Conservation (phyloP, 2,113 vertebrate species). For the Otus sunia region DNA sequence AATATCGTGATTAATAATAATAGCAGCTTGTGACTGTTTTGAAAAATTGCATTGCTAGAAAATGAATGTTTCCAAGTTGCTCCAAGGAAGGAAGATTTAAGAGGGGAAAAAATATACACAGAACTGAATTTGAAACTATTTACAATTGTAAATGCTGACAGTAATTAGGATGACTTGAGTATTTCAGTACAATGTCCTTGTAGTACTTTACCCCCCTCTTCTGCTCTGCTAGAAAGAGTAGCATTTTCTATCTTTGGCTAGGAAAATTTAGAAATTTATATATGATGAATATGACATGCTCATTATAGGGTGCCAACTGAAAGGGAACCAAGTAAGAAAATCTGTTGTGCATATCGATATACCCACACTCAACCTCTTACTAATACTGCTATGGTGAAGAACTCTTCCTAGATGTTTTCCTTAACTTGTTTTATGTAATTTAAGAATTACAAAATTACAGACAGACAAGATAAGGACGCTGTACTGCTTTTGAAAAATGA, state of each 20-base stretch:
- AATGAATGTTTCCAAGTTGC: constrained; percentile 35
- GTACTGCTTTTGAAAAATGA: not conserved
- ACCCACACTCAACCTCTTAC: not conserved
- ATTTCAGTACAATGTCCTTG: not conserved
- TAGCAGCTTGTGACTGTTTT: constrained; percentile 19
- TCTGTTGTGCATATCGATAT: not conserved
- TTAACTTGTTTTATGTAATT: not conserved
- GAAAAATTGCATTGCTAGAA: constrained; percentile 44
- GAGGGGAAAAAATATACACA: not conserved
- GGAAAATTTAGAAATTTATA: constrained; percentile 20
- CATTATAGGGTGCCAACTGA: constrained; percentile 1
- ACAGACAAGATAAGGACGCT: not conserved
- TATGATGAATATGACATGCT: constrained; percentile 12
- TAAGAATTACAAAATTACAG: not conserved
- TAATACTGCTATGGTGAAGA: not conserved
- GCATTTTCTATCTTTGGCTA: not conserved
- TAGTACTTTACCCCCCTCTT: not conserved
- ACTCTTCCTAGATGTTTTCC: not conserved
- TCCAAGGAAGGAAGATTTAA: not conserved
- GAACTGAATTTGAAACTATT: constrained; percentile 26
- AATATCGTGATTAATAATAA: constrained; percentile 50
- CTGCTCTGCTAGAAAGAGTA: constrained; percentile 6
- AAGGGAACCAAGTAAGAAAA: constrained; percentile 34
- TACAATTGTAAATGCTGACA: not conserved
- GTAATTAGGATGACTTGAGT: constrained; percentile 22